Base-by-base conservation (phyloP, 2,888 invertebrate genomes). In the Omphaloscelis lunosa region DNA sequence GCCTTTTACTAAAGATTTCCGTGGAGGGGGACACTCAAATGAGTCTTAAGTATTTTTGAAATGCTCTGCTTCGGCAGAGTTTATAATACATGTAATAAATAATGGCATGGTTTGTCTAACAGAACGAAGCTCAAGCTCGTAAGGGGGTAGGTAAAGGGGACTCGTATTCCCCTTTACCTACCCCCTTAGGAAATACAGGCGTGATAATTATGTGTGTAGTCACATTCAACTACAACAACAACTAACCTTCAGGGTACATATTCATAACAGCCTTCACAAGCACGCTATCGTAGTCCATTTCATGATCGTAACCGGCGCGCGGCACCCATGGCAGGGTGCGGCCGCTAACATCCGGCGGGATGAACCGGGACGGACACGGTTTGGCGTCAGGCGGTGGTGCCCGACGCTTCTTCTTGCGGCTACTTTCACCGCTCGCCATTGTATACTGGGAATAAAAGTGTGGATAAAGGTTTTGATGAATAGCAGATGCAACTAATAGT, bases 1-100 rank as follows among this genome's bases (percentile, higher is more conserved):
- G 97, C 97, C 97, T 97, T 97, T 97, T 97, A 97, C 97, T 98
- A 97, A 97, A 97, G 97, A 97, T 98, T 97, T 97, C 97, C 97
- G 97, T 97, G 97, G 97, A 97, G 97, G 97, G 97, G 97, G 96
- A 96, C 97, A 97, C 97, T 97, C 97, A 97, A 97, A 98, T 97
- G 97, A 97, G 97, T 97, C 97, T 97, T 27, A 20, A 0, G n/a
- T 5, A 80, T 80, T 80, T 80, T 84, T 80, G 80, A 41, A 80
- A 80, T 56, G 41, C 84, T 79, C 51, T 70, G 84, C 48, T 79
- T 63, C 63, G 39, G 63, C 39, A 63, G 63, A 39, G 63, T 63
- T 39, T 63, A 63, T 66, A 12, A 66, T 45, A 45, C 6, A n/a
- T 4, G 11, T 65, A 27, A 41, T 41, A 20, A 27, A 41, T 41